Evolutionary conservation across 2,797 vertebrate genomes (phyloP), one percentile per base, ranked within the genome.

Genomic region (Fistularia tabacaria): DNA sequence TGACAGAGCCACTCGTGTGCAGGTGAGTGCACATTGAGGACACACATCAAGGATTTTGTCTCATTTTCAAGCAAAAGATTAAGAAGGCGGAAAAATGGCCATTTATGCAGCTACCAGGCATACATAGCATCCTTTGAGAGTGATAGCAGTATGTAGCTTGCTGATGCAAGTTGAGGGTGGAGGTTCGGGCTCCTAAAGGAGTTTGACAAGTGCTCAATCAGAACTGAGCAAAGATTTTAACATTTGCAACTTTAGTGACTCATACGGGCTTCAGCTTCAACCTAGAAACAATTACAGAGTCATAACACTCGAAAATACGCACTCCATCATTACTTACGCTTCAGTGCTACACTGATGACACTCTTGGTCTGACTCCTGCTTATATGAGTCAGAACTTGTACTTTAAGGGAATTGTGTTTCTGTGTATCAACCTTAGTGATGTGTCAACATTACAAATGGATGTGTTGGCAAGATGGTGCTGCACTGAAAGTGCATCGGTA

Each of bases 201-300:
- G n/a, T 41, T 41, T 41, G 40, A 41, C 42, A 5, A n/a, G 10
- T 10, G 10, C 42, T 44, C 42, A n/a, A 44, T 6, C 9, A 6
- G 42, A 10, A 44, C 42, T 10, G 10, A 10, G 6, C 42, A 69
- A 49, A 71, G 66, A 76, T 64, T 57, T 84, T 85, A 83, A 74
- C 70, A 77, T 80, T 75, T 1, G 45, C 60, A 57, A 62, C 66
- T 44, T 13, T 15, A 51, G 65, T 88, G 85, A 88, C 57, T 87
- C 81, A 83, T 78, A 51, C 10, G 49, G 46, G 54, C 69, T 69
- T 74, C 65, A 50, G 64, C 62, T 15, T 76, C 59, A 53, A 66
- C 62, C 59, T 62, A 62, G 57, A 80, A 66, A 82, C 67, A 70
- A 76, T 77, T 69, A 78, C 53, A 66, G 55, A 72, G 57, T 66